Evolutionary conservation across 2,113 vertebrate species (phyloP), one percentile per base, ranked within the genome.

Genomic region (Antigone vipio): DNA sequence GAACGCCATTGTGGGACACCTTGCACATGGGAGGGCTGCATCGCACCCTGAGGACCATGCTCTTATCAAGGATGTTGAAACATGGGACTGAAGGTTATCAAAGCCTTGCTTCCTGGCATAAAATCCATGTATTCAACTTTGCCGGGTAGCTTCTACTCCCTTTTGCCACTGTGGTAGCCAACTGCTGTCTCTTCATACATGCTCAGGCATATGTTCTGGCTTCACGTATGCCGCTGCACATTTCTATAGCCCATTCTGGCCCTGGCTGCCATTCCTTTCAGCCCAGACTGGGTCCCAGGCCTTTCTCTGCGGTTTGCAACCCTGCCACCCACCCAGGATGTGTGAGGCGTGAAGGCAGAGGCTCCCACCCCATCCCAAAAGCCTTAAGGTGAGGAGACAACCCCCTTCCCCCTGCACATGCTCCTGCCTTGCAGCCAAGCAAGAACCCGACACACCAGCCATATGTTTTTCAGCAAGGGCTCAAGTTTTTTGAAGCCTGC

Each of bases 1-100:
- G 26, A 81, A 59, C 0, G 3, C 23, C 2, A 9, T 7, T 2
- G 3, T 50, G 20, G 9, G n/a, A 59, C 0, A 13, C 9, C 32
- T 89, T 38, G 66, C 62, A 87, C 9, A 5, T 52, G 17, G 5
- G 19, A 93, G 34, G 21, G 49, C 23, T 64, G 35, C 71, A 49
- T n/a, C 2, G 1, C 52, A 74, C 67, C 40, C 71, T 45, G 30
- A 90, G 58, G 18, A 83, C 32, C 44, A 72, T 30, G 30, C 12
- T 78, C 67, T 88, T 79, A 66, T 19, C 35, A 79, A 76, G 35
- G 40, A 80, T 49, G 71, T 5, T 2, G 2, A 88, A 85, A 88
- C 35, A 92, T 4, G 12, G 49, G 34, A 60, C 42, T 69, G 42
- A 76, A 94, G 53, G 64, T 79, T 72, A 85, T 68, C 45, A 79